Base-by-base conservation (phyloP, 2,113 vertebrate species). In the Gadus macrocephalus region DNA sequence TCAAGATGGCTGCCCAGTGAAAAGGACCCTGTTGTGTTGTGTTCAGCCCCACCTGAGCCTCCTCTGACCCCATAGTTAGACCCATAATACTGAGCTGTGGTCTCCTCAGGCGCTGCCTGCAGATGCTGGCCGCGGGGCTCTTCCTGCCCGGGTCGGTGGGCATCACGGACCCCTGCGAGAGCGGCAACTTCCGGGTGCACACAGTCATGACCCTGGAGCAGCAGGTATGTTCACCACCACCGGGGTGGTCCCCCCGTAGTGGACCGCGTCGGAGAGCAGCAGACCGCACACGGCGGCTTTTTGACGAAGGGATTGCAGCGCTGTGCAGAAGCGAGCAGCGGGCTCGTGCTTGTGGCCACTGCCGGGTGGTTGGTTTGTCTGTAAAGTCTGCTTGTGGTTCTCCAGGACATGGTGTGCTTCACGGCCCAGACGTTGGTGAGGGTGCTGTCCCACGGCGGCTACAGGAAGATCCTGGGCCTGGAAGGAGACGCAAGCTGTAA, bases 131-230 rank as follows among this genome's bases (percentile, higher is more conserved):
- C 0, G 97, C 97, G 0, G 97, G 97, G 0, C 93, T 99, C 1
- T 99, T 99, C 70, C 91, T 98, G 6, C 97, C 97, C 0, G 97
- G 97, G 0, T 98, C 97, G 0, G 97, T 98, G 0, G 97, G 97
- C 0, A 98, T 99, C 89, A 98, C 97, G 0, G 97, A 99, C 20
- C 96, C 97, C 5, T 98, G 96, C 6, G 97, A 99, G 86, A 99
- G 96, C 0, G 97, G 96, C 0, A 98, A 98, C 83, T 98, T 98
- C 90, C 71, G 97, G 14, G 96, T 99, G 3, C 97, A 99, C 87
- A 99, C 97, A 0, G 96, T 98, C 16, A 98, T 98, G 97, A 99
- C 96, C 0, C 87, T 98, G 62, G 97, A 99, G 25, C 97, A 99
- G 82, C 97, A 99, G 95, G 96, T 70, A 72, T 14, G n/a, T 58